Evolutionary conservation across 2,113 vertebrate species (phyloP).

Genomic region (Elaphurus davidianus): DNA sequence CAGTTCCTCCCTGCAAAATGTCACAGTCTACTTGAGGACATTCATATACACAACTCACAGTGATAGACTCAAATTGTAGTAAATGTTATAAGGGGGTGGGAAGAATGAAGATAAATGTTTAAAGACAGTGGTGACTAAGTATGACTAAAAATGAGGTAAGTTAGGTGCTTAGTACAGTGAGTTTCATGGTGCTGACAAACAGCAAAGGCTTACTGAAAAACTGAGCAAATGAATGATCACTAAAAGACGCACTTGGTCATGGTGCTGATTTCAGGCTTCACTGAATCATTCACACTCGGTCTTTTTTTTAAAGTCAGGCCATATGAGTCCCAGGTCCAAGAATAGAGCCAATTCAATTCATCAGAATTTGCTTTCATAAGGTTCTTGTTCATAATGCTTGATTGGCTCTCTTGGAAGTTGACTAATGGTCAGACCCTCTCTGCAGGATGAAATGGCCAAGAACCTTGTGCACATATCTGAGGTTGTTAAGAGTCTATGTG

Average conservation of each 20-base stretch:
- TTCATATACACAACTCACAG: not conserved
- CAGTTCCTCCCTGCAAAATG: not conserved
- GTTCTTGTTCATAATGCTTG: not conserved
- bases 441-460: not conserved
- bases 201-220: not conserved
- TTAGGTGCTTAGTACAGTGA: not conserved
- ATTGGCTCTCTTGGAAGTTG: conserved; percentile 5
- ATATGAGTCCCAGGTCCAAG: not conserved
- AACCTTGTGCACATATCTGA: not conserved
- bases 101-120: not conserved
- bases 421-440: not conserved
- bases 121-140: not conserved
- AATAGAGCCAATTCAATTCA: not conserved
- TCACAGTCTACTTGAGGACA: not conserved
- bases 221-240: not conserved
- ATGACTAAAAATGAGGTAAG: not conserved
- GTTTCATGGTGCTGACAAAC: not conserved
- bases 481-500: not conserved
- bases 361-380: not conserved
- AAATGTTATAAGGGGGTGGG: not conserved
- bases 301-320: not conserved
- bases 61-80: not conserved
- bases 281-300: not conserved
- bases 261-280: conserved; percentile 5
- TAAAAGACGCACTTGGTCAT: not conserved